phyloP scores from a whole-genome alignment of 2,797 vertebrate species.

The Peromyscus attwateri region DNA sequence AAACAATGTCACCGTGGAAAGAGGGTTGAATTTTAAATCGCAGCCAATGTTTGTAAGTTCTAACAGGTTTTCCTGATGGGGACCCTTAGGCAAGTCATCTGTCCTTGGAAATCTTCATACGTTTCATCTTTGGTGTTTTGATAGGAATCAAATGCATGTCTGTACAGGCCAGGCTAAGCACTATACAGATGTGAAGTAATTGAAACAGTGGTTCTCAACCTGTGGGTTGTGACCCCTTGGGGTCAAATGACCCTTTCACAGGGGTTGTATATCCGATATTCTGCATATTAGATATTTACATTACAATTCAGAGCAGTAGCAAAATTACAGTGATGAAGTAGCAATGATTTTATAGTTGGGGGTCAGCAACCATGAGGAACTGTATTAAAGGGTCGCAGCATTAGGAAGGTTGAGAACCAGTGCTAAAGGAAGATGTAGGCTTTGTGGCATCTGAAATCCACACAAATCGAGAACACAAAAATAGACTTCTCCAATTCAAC shows the following conservation, averaged over 20 bases:
- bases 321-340: not conserved
- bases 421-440: not conserved
- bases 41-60: constrained; percentile 26
- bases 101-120: constrained; percentile 24
- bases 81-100: constrained; percentile 47
- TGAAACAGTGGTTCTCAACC: not conserved
- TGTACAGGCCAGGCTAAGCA: not conserved
- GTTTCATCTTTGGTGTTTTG: constrained; percentile 49
- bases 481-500: not conserved
- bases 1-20: not conserved
- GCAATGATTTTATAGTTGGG: not conserved
- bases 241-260: not conserved
- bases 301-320: not conserved
- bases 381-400: not conserved
- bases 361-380: no score
- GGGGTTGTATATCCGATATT: no score
- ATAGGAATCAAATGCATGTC: not conserved
- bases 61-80: not conserved
- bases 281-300: not conserved
- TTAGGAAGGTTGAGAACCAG: not conserved
- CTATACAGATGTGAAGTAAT: not conserved
- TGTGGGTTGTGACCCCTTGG: not conserved
- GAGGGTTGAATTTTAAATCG: constrained; percentile 10
- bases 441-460: not conserved
- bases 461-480: not conserved